Base-by-base conservation (phyloP, 2,888 invertebrate genomes). In the Hemaris fuciformis region DNA sequence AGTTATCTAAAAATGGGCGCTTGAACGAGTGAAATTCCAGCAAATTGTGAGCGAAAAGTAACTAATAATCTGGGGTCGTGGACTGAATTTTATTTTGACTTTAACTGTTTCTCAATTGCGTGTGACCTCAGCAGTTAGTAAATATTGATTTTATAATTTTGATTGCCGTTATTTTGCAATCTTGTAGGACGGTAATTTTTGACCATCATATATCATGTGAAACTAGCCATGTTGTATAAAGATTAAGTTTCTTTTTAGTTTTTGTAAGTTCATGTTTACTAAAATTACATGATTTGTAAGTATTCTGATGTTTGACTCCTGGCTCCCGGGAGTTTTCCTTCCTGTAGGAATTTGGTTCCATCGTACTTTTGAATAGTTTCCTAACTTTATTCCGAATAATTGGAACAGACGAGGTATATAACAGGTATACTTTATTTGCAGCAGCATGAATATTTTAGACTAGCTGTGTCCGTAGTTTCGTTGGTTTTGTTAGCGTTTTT, bases 351-450 rank as follows among this genome's bases (percentile, higher is more conserved):
- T 87, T 81, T 71, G 77, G 80, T 76, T 80, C 76, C 71, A 79
- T 80, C 79, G 75, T 71, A 68, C 73, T 72, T 61, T 76, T 71
- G 79, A 84, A 87, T 87, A 85, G 84, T 86, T 87, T 66, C 67
- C 74, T 63, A 85, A 85, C 83, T 85, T 86, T 83, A 80, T 81
- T 80, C 69, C 68, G 79, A 79, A 76, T 79, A 76, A 80, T 77
- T 68, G 66, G 70, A 74, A 64, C 66, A 67, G 10, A 2, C 25
- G n/a, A 45, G 20, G 46, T 25, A 46, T 46, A 46, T 46, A n/a
- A 23, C 23, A 6, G 13, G n/a, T 46, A 23, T 46, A 46, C 23
- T 23, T 25, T 13, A 4, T n/a, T n/a, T 13, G 34, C 34, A 34
- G 6, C 8, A 34, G 34, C n/a, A n/a, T n/a, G n/a, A n/a, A n/a